Percentiles rank a stretch among this genome's conserved stretches.
These are phyloP conservation scores for Cecropterus lyciades DNA, from an alignment of 1,140 invertebrate species.

Conservation along the genomic window DNA sequence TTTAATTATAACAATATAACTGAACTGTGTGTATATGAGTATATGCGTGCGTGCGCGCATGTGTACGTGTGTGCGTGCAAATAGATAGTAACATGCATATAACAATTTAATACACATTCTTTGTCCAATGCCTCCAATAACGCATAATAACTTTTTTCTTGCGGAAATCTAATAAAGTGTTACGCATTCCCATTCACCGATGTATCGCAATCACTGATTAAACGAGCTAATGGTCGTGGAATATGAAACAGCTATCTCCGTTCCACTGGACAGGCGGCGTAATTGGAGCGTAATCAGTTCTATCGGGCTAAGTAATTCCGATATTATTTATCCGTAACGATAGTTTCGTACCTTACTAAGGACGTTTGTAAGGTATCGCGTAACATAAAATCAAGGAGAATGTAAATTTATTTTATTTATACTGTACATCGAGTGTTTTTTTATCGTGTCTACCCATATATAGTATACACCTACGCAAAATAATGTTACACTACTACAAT, in stretches of 20 bases:
- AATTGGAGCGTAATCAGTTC: constrained; percentile 50
- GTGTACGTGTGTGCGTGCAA: too few species aligned
- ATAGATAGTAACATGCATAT: too few species aligned
- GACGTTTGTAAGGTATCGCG: neutral
- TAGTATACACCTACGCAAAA: too few species aligned
- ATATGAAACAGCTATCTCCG: constrained; percentile 48
- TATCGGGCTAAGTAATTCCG: constrained; percentile 50
- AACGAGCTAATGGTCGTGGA: constrained; percentile 31
- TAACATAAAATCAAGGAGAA: neutral
- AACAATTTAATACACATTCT: too few species aligned
- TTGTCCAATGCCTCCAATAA: too few species aligned
- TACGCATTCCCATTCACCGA: constrained; percentile 19
- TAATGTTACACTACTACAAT: too few species aligned
- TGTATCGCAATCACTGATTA: constrained; percentile 28
- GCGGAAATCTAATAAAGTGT: constrained; percentile 9
- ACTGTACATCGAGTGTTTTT: too few species aligned
- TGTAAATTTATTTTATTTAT: too few species aligned
- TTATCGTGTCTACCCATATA: too few species aligned
- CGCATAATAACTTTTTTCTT: neutral
- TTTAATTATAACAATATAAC: too few species aligned
- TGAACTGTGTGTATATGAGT: too few species aligned
- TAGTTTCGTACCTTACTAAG: constrained; percentile 2
- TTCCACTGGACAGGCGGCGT: constrained; percentile 44
- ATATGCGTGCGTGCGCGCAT: too few species aligned
- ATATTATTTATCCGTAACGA: constrained; percentile 35